phyloP scores from a whole-genome alignment of 2,797 vertebrate species.

The Rhincodon typus region DNA sequence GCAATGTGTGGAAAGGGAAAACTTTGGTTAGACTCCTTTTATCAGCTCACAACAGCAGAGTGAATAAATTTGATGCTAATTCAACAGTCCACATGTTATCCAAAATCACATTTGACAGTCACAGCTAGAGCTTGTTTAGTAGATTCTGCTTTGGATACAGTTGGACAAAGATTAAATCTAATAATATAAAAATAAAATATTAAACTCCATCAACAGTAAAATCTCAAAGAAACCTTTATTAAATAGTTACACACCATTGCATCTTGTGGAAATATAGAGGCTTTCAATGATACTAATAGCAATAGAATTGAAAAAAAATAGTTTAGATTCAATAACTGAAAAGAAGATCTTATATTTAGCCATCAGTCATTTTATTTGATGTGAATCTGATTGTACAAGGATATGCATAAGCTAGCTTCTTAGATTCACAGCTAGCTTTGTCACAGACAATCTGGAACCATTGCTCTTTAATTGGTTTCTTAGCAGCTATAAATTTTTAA shows the following conservation, averaged over 20 bases:
- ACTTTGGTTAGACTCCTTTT: not conserved
- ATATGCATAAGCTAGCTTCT: not conserved
- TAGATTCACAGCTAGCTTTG: not conserved
- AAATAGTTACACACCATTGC: not conserved
- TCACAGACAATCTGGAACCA: conserved; percentile 23
- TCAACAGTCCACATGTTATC: not conserved
- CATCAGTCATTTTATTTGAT: not conserved
- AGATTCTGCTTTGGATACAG: not conserved
- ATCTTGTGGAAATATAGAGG: not conserved
- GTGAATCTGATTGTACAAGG: not conserved
- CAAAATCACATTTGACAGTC: not conserved
- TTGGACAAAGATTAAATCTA: not conserved
- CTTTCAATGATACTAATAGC: not conserved
- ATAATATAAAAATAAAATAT: not conserved
- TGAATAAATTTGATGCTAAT: not conserved
- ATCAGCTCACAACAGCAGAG: not conserved
- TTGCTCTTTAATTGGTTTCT: conserved; percentile 8
- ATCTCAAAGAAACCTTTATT: not conserved
- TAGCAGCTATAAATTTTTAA: conserved; percentile 28
- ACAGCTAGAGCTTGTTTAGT: not conserved
- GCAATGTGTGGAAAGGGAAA: not conserved
- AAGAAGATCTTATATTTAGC: not conserved
- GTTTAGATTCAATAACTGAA: not conserved
- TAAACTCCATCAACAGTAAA: not conserved
- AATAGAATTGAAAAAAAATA: not conserved